Conservation (phyloP, 2,888 invertebrate species). For the Conus canariensis region DNA sequence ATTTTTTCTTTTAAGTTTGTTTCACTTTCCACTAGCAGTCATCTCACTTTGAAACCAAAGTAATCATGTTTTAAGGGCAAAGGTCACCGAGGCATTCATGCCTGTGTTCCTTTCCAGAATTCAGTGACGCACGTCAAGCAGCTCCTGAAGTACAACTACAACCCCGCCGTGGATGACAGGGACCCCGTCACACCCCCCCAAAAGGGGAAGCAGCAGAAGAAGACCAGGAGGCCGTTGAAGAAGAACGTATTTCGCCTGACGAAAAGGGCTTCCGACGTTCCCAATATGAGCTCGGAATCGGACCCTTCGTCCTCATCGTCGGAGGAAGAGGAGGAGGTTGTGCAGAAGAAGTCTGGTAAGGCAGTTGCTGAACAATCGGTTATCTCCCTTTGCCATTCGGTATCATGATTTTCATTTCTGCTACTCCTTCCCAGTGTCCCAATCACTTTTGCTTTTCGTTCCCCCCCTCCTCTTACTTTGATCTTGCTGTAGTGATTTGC, state of each 20-base stretch:
- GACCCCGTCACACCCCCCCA: constrained; percentile 16
- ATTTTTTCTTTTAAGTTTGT: too few species aligned
- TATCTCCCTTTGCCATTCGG: too few species aligned
- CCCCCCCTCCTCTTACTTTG: too few species aligned
- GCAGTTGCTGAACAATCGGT: too few species aligned
- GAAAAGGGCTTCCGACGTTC: constrained; percentile 2
- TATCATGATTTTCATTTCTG: too few species aligned
- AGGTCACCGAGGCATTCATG: too few species aligned
- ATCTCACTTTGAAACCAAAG: too few species aligned
- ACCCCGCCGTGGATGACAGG: constrained; percentile 43
- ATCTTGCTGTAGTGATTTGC: too few species aligned
- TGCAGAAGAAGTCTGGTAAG: constrained; percentile 42
- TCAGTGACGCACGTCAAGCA: constrained; percentile 49
- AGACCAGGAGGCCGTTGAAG: constrained; percentile 25
- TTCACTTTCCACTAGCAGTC: too few species aligned
- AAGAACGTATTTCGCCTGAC: constrained; percentile 43
- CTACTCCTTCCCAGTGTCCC: too few species aligned
- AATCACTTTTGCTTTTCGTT: too few species aligned
- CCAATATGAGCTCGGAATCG: constrained; percentile 1
- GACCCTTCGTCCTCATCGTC: background rate
- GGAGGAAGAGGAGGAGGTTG: constrained; percentile 44
- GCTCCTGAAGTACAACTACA: constrained; percentile 52
- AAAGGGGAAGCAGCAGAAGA: constrained; percentile 19
- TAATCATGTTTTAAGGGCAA: too few species aligned
- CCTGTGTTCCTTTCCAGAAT: constrained; percentile 42